A percentile compares a stretch with the other conserved stretches of the same genome.
phyloP scores from a whole-genome alignment of 2,888 invertebrate species.

The Cephus spinipes region DNA sequence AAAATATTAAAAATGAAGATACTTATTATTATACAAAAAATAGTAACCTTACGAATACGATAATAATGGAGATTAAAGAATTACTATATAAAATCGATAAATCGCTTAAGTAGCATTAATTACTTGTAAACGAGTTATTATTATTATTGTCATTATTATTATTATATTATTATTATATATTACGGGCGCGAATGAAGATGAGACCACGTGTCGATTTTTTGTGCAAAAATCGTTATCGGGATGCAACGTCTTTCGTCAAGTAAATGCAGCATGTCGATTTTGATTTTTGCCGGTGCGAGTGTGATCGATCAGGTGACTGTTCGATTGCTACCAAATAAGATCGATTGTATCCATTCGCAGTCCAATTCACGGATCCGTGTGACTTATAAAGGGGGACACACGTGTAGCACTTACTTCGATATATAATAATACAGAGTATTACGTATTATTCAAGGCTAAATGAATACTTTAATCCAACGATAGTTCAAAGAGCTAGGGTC shows the following conservation, averaged over 20 bases:
- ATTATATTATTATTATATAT: constrained; percentile 4
- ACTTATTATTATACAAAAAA: constrained; percentile 23
- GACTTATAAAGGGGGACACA: not conserved
- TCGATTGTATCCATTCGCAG: not conserved
- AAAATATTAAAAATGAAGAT: constrained; percentile 44
- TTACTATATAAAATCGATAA: constrained; percentile 5
- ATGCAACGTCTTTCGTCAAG: not conserved
- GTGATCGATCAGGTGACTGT: not conserved
- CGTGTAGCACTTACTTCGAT: not conserved
- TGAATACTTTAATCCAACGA: not conserved
- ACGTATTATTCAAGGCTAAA: not conserved
- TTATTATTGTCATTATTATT: constrained; percentile 32
- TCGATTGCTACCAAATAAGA: not conserved
- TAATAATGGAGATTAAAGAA: constrained; percentile 2
- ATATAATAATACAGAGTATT: not conserved
- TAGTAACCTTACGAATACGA: constrained; percentile 5
- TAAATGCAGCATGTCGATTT: not conserved
- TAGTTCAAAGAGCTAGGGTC: not conserved
- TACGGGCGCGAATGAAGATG: not conserved
- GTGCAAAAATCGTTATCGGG: not conserved
- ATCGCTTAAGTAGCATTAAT: constrained; percentile 2
- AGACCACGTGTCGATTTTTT: not conserved
- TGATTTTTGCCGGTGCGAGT: not conserved
- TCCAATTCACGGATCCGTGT: not conserved
- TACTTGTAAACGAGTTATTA: constrained; percentile 25